Percentiles rank a stretch among this genome's conserved stretches.
Conservation (phyloP, 2,797 vertebrate species). For the Alauda arvensis region DNA sequence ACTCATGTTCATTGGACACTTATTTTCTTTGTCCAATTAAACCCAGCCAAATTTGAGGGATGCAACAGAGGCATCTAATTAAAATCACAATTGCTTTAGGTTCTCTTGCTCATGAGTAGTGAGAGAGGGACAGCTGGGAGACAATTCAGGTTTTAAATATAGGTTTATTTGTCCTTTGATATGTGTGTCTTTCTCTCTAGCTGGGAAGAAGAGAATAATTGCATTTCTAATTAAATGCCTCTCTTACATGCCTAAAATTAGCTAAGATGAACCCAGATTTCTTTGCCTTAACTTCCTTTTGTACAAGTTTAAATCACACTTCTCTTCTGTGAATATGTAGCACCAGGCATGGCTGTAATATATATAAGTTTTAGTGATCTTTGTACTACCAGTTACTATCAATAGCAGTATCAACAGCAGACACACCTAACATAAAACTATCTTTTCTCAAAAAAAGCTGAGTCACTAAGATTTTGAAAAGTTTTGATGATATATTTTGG, state of each 20-base stretch:
- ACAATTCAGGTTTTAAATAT: conserved; percentile 14
- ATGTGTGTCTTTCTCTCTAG: background rate
- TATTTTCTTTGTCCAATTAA: background rate
- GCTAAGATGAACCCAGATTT: background rate
- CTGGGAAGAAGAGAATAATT: conserved; percentile 2
- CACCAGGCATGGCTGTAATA: background rate
- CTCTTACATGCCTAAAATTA: background rate
- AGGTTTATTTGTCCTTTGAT: conserved; percentile 31
- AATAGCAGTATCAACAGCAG: background rate
- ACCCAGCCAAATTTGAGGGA: background rate
- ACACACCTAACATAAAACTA: background rate
- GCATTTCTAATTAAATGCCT: background rate
- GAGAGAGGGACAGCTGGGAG: background rate
- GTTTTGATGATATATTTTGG: background rate
- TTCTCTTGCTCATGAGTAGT: background rate
- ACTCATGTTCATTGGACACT: background rate
- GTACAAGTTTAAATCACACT: background rate
- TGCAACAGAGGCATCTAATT: background rate
- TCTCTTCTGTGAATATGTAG: background rate
- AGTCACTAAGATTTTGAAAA: background rate
- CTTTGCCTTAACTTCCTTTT: background rate
- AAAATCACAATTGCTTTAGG: background rate
- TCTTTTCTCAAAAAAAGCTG: background rate
- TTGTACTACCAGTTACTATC: background rate
- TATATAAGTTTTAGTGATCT: background rate